These are phyloP conservation scores for Malurus splendens DNA, from an alignment of 2,797 vertebrate genomes.

Conservation along the genomic window DNA sequence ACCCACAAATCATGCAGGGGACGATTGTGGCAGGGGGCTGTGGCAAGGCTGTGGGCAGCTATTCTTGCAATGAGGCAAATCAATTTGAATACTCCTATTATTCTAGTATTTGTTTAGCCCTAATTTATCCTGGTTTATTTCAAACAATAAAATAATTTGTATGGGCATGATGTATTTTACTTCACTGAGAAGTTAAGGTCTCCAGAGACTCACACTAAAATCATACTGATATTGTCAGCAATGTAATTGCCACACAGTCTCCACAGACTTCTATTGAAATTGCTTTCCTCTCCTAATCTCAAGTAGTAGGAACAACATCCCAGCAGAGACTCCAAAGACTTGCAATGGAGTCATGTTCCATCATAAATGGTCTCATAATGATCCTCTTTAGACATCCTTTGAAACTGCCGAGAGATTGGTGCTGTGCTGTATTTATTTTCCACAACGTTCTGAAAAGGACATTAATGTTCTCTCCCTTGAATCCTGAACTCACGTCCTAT, in stretches of 20 bases:
- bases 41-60: background rate
- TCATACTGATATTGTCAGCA: slow-evolving; percentile 54
- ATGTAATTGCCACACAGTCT: slow-evolving; percentile 50
- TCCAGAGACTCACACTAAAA: slow-evolving; percentile 39
- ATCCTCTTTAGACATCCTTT: slow-evolving; percentile 60
- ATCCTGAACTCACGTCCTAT: slow-evolving; percentile 46
- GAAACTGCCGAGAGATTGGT: slow-evolving; percentile 64
- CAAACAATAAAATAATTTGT: slow-evolving; percentile 50
- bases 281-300: slow-evolving; percentile 64
- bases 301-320: slow-evolving; percentile 61
- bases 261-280: slow-evolving; percentile 58
- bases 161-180: slow-evolving; percentile 30
- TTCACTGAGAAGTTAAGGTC: slow-evolving; percentile 40
- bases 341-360: slow-evolving; percentile 54
- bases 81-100: background rate
- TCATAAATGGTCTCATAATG: slow-evolving; percentile 55
- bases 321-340: slow-evolving; percentile 57
- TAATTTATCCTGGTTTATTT: slow-evolving; percentile 29
- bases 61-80: background rate
- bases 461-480: slow-evolving; percentile 57
- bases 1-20: accelerated
- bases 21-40: background rate
- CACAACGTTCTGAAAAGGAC: slow-evolving; percentile 37
- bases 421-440: slow-evolving; percentile 63
- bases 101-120: background rate